Percentiles rank a stretch among this genome's conserved stretches.
Evolutionary conservation across 2,797 vertebrate species (phyloP).

Genomic region (Poecilia wingei): DNA sequence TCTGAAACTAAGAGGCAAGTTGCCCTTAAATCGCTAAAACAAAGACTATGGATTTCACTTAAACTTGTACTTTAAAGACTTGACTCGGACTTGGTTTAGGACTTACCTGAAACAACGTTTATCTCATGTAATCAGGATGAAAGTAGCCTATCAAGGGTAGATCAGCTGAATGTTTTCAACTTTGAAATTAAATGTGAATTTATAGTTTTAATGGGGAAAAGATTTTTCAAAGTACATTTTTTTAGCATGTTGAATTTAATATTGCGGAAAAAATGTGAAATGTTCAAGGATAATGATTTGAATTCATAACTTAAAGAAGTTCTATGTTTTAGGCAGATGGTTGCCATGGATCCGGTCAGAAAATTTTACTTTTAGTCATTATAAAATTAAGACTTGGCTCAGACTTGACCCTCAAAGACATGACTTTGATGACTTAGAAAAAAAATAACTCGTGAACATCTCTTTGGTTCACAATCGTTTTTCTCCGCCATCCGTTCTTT

Average conservation of each 20-base stretch:
- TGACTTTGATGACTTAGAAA: not conserved
- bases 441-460: not conserved
- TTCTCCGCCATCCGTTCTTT: slow-evolving; percentile 36
- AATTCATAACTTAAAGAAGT: not conserved
- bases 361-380: not conserved
- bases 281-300: not conserved
- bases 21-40: not conserved
- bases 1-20: not conserved
- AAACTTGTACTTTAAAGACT: not conserved
- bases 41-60: not conserved
- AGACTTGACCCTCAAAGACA: not conserved
- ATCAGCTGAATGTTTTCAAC: not conserved
- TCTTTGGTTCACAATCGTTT: not conserved
- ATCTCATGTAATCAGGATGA: not conserved
- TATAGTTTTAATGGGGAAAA: not conserved
- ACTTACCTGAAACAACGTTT: not conserved
- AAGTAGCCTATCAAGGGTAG: not conserved
- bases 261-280: not conserved
- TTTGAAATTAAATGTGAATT: not conserved
- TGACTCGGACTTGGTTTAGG: not conserved
- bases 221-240: not conserved
- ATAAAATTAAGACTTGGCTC: not conserved
- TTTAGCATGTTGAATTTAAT: not conserved
- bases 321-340: not conserved
- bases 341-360: not conserved